A percentile compares a stretch with the other conserved stretches of the same genome.
Evolutionary conservation across 2,888 invertebrate genomes (phyloP).

Genomic region (Cerastis rubricosa): DNA sequence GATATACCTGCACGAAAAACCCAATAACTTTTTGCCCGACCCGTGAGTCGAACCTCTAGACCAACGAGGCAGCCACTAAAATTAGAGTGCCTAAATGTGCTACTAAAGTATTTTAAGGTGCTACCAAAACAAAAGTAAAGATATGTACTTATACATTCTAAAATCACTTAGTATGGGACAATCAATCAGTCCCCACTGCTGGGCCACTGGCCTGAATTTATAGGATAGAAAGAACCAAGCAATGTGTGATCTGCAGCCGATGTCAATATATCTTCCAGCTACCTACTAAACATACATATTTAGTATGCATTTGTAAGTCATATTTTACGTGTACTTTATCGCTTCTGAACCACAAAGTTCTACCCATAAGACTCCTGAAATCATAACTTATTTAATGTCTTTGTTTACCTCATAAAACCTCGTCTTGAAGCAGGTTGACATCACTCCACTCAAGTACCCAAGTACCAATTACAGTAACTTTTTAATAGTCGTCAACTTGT

Average conservation of each 20-base stretch:
- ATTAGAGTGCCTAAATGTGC: neutral
- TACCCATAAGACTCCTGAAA: constrained; percentile 41
- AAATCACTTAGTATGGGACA: neutral
- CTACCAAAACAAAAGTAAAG: neutral
- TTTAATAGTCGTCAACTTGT: constrained; percentile 49
- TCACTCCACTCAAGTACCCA: constrained; percentile 28
- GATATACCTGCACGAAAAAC: neutral
- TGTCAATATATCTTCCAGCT: neutral
- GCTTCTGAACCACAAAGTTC: constrained; percentile 34
- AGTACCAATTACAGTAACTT: constrained; percentile 45
- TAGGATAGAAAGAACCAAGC: neutral
- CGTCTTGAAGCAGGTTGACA: constrained; percentile 40
- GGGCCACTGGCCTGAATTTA: neutral
- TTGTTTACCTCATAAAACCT: constrained; percentile 48
- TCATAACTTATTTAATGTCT: constrained; percentile 51
- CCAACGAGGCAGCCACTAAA: neutral
- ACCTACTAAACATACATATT: neutral
- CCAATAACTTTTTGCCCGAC: neutral
- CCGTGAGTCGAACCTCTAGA: neutral
- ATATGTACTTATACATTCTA: neutral
- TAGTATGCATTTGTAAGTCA: constrained; percentile 20
- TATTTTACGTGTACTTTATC: constrained; percentile 32
- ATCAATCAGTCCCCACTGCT: neutral
- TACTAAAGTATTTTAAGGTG: neutral
- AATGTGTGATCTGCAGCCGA: neutral